Evolutionary conservation across 2,797 vertebrate genomes (phyloP).

Genomic region (Tachyglossus aculeatus): DNA sequence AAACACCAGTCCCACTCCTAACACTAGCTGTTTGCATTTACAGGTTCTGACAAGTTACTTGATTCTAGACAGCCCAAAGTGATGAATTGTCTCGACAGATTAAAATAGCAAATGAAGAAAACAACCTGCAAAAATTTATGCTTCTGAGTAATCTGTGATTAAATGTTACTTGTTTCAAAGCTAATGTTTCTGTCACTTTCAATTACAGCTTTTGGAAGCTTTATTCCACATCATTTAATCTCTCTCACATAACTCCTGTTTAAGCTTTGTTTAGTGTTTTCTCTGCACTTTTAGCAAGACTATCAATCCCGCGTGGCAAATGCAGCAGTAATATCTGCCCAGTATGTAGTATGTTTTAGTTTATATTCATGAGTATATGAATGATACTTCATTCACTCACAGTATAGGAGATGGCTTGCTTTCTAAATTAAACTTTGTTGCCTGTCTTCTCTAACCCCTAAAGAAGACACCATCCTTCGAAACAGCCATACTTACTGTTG

Average conservation of each 20-base stretch:
- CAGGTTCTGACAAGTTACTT: constrained; percentile 62
- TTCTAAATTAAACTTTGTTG: neutral
- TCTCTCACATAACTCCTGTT: constrained; percentile 67
- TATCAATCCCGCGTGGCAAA: constrained; percentile 13
- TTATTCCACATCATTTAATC: constrained; percentile 75
- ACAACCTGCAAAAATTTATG: constrained; percentile 71
- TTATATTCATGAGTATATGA: too few relatives aligned
- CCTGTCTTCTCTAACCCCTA: neutral
- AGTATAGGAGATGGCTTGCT: neutral
- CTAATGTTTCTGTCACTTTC: constrained; percentile 77
- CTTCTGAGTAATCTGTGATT: constrained; percentile 74
- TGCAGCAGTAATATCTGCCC: constrained; percentile 29
- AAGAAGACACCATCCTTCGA: neutral
- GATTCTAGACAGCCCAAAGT: constrained; percentile 63
- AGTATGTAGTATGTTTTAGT: neutral
- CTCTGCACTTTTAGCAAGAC: constrained; percentile 43
- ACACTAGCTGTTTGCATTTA: constrained; percentile 34
- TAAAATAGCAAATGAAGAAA: constrained; percentile 75
- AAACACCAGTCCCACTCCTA: constrained; percentile 55
- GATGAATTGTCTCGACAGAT: constrained; percentile 70
- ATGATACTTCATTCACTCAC: too few relatives aligned
- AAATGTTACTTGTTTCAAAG: constrained; percentile 76
- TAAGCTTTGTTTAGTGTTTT: constrained; percentile 37
- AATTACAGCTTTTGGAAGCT: constrained; percentile 73
- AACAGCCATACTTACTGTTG: neutral